These are phyloP conservation scores for Lipotes vexillifer DNA, from an alignment of 2,113 vertebrate species.

Conservation along the genomic window DNA sequence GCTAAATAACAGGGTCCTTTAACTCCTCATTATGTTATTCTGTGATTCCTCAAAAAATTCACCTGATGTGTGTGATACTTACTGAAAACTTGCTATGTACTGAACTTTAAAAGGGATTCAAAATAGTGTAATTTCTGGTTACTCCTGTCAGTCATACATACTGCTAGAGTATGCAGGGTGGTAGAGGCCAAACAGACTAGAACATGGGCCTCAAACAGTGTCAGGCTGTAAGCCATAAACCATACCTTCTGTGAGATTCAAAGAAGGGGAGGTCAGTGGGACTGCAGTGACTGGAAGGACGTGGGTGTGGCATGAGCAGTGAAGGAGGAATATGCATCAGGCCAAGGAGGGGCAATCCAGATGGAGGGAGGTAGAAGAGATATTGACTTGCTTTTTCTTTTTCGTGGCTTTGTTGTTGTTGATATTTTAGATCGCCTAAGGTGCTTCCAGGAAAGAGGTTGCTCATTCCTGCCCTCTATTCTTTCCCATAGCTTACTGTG, in stretches of 20 bases:
- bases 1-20: background rate
- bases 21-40: background rate
- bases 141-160: background rate
- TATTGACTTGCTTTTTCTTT: background rate
- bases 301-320: background rate
- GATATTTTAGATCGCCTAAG: background rate
- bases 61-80: background rate
- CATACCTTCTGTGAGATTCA: background rate
- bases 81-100: background rate
- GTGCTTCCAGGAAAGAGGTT: background rate
- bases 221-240: background rate
- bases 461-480: background rate
- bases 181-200: background rate
- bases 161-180: background rate
- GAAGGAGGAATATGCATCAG: background rate
- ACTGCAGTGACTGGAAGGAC: background rate
- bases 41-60: background rate
- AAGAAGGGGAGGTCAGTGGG: background rate
- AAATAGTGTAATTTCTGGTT: background rate
- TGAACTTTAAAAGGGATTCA: conserved; percentile 9
- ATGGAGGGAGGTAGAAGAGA: background rate
- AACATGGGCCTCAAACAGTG: background rate
- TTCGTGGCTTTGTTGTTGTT: background rate
- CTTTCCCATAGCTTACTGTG: background rate
- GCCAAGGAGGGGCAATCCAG: background rate